Base-by-base conservation (phyloP, 92 coral and sea anemone species). In the Micromussa lordhowensis region DNA sequence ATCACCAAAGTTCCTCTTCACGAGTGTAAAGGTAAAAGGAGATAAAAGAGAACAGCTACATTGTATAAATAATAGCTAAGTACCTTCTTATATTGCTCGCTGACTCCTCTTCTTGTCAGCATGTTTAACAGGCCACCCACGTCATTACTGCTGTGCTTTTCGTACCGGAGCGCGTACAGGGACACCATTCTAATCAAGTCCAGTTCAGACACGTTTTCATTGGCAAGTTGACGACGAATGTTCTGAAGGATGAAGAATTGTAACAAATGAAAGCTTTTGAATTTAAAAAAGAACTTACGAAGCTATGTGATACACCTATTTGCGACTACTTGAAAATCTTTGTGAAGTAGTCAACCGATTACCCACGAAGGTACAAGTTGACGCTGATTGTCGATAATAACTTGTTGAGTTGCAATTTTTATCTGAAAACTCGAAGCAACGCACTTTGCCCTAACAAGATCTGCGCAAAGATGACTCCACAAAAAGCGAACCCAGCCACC, bases 131-230 rank as follows among this genome's bases (percentile, higher is more conserved):
- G 91, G 77, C 98, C 98, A 29, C 97, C 82, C 68, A 97, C 97
- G 79, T 97, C 99, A 58, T 97, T 97, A 69, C 94, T 93, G 88
- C 92, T 93, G 89, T 97, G 98, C 68, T 91, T 90, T 87, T 97
- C 99, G 83, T 97, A 97, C 9, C 99, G 98, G 77, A 97, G 85
- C 24, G 99, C 98, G 89, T 97, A 97, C 80, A 97, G 92, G 89
- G 93, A 85, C 36, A 97, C 99, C 73, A 94, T 68, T 19, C 98
- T 92, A 69, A 92, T 88, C 90, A 97, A 51, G 83, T 97, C 99
- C 72, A 97, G 91, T 57, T 97, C 99, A n/a, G 95, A 89, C 28
- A 97, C 99, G 66, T 94, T 95, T 26, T 93, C 95, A 61, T 97
- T 97, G 75, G 93, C 89, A 87, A 97, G 92, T 69, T 92, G 95